These are phyloP conservation scores for Psix sp. DNA, from an alignment of 1,140 invertebrate genomes.

Conservation along the genomic window DNA sequence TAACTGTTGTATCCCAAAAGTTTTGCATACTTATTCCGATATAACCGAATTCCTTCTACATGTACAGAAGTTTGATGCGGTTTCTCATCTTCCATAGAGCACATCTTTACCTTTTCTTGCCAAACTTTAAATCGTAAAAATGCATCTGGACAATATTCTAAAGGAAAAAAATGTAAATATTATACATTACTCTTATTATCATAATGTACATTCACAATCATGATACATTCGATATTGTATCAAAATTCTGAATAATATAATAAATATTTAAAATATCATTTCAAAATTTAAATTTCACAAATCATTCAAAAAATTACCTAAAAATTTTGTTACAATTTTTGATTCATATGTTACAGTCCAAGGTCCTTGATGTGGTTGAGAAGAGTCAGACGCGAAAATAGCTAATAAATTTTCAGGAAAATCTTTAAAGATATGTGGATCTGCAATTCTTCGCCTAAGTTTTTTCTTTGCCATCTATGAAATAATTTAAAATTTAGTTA, in stretches of 20 bases:
- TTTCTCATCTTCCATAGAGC: slow-evolving; percentile 82
- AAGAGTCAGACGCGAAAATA: slow-evolving; percentile 80
- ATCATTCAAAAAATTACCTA: slow-evolving; percentile 64
- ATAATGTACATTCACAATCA: neutral
- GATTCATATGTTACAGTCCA: slow-evolving; percentile 88
- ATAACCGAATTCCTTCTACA: slow-evolving; percentile 86
- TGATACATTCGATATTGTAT: no score
- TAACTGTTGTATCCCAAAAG: slow-evolving; percentile 88
- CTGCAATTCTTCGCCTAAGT: slow-evolving; percentile 83
- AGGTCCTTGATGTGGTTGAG: slow-evolving; percentile 82
- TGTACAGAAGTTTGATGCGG: slow-evolving; percentile 84
- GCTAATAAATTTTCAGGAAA: slow-evolving; percentile 86
- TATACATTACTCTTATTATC: neutral
- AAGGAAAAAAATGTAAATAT: slow-evolving; percentile 2
- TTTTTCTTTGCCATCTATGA: slow-evolving; percentile 78
- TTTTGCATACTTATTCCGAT: slow-evolving; percentile 84
- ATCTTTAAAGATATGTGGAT: slow-evolving; percentile 82
- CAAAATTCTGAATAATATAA: no score
- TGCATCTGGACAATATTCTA: slow-evolving; percentile 88
- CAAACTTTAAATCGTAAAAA: slow-evolving; percentile 88
- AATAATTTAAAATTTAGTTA: slow-evolving; percentile 11
- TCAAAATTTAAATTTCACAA: slow-evolving; percentile 2
- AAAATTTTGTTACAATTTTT: slow-evolving; percentile 82
- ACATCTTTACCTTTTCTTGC: slow-evolving; percentile 84
- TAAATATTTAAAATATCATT: no score